These are phyloP conservation scores for Harpalus rufipes DNA, from an alignment of 2,888 invertebrate species.

Conservation along the genomic window DNA sequence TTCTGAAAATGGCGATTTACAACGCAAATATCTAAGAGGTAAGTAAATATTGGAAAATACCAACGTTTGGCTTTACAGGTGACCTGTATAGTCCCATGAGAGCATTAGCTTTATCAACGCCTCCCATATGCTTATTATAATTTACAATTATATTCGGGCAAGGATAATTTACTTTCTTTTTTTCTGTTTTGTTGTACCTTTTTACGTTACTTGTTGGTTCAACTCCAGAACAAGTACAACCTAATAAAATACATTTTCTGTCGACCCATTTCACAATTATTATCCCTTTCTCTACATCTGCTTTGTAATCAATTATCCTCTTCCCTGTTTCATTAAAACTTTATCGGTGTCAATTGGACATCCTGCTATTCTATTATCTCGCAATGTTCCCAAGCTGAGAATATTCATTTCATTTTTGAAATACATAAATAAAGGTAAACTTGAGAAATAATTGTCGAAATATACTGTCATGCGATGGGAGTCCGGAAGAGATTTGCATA, in stretches of 20 bases:
- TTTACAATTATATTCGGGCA: constrained; percentile 67
- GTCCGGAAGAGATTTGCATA: constrained; percentile 64
- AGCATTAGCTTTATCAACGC: constrained; percentile 18
- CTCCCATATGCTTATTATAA: constrained; percentile 67
- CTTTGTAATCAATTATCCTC: constrained; percentile 67
- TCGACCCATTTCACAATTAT: constrained; percentile 70
- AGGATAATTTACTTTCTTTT: constrained; percentile 46
- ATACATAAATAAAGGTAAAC: constrained; percentile 61
- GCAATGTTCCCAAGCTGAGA: constrained; percentile 58
- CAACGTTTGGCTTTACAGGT: constrained; percentile 25
- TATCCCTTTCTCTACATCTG: constrained; percentile 62
- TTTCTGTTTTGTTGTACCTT: constrained; percentile 59
- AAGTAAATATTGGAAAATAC: constrained; percentile 32
- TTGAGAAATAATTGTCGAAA: constrained; percentile 70
- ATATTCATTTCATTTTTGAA: constrained; percentile 23
- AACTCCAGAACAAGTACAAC: constrained; percentile 66
- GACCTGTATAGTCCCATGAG: constrained; percentile 16
- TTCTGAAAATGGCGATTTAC: not conserved
- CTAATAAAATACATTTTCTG: constrained; percentile 69
- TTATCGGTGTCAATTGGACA: constrained; percentile 62
- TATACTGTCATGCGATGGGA: constrained; percentile 67
- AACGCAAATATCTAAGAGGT: constrained; percentile 8
- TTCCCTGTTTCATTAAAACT: constrained; percentile 60
- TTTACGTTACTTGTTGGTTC: constrained; percentile 60
- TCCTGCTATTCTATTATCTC: constrained; percentile 55